Conservation (phyloP, 2,888 invertebrate species). For the Eupithecia pulchellata region DNA sequence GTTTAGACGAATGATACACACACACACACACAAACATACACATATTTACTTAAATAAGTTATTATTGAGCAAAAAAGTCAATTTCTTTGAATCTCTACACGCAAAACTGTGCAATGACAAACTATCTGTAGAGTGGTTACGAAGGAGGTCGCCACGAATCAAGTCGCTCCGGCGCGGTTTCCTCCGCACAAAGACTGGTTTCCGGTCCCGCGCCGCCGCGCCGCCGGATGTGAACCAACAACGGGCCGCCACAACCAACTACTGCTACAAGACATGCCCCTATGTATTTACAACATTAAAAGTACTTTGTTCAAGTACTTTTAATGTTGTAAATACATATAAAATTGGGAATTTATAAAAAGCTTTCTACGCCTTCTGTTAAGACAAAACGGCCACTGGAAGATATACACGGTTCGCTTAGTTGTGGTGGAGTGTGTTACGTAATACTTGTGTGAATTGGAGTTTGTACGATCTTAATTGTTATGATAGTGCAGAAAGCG, state of each 20-base stretch:
- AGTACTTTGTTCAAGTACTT: no score
- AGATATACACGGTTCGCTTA: background rate
- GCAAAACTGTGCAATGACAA: background rate
- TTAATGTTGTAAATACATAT: no score
- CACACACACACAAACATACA: no score
- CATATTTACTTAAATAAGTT: no score
- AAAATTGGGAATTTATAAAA: background rate
- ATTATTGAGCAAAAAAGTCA: background rate
- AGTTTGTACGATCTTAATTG: background rate
- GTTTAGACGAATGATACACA: background rate
- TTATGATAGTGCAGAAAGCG: background rate
- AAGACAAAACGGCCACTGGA: background rate
- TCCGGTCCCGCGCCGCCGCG: constrained; percentile 8
- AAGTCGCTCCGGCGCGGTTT: background rate
- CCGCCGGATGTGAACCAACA: constrained; percentile 1
- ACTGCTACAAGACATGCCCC: background rate
- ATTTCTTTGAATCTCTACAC: background rate
- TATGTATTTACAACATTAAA: background rate
- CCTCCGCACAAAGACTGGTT: background rate
- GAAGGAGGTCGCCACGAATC: constrained; percentile 9
- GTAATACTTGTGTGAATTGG: background rate
- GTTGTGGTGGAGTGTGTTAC: background rate
- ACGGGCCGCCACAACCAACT: background rate
- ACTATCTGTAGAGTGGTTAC: background rate
- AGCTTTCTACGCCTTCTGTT: background rate